These are phyloP conservation scores for Pseudolaguvia tuberculata DNA, from an alignment of 2,113 vertebrate genomes.

Conservation along the genomic window DNA sequence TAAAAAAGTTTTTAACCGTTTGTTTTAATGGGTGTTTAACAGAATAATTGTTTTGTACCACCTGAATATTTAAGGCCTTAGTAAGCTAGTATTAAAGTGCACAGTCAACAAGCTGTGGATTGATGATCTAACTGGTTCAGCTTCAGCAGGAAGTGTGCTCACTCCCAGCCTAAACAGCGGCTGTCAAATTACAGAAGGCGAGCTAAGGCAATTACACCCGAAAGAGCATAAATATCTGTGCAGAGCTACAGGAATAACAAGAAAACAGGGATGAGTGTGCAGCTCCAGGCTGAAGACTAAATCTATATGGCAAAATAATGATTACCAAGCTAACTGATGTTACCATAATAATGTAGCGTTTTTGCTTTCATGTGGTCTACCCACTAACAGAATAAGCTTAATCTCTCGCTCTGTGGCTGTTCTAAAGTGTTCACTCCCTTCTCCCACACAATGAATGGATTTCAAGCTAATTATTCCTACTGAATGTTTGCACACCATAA, in stretches of 20 bases:
- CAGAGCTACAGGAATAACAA: conserved; percentile 55
- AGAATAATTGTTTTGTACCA: no score
- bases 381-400: conserved; percentile 69
- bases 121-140: conserved; percentile 5
- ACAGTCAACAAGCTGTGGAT: conserved; percentile 10
- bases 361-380: conserved; percentile 70
- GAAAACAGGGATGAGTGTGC: conserved; percentile 54
- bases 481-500: conserved; percentile 73
- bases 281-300: conserved; percentile 57
- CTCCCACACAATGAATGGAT: conserved; percentile 70
- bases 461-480: conserved; percentile 67
- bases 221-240: conserved; percentile 55
- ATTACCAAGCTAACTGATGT: conserved; percentile 64
- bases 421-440: conserved; percentile 65
- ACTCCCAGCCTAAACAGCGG: conserved; percentile 53
- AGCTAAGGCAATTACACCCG: conserved; percentile 59
- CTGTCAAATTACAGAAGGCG: conserved; percentile 57
- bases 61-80: no score
- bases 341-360: conserved; percentile 70
- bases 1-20: no score
- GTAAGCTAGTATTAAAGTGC: no score
- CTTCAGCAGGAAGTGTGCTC: conserved; percentile 50
- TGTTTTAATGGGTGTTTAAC: no score
- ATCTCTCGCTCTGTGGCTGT: conserved; percentile 63
- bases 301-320: conserved; percentile 68